phyloP scores from a whole-genome alignment of 2,888 invertebrate species.

The Eupithecia abbreviata region DNA sequence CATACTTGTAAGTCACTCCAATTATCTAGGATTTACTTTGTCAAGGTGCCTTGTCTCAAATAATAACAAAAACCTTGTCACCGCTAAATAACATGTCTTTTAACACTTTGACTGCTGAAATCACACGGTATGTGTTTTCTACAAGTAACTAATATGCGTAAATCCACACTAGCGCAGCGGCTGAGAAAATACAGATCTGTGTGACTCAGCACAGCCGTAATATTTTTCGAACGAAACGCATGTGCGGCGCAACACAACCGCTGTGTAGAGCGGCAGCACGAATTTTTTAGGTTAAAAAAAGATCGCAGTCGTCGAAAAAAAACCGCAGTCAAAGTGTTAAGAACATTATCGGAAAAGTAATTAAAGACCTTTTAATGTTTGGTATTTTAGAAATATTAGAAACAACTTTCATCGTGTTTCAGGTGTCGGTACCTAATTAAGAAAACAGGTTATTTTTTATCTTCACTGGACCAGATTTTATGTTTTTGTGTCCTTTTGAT shows the following conservation, averaged over 20 bases:
- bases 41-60: constrained; percentile 1
- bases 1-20: not conserved
- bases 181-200: too few relatives aligned
- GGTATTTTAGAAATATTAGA: not conserved
- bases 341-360: not conserved
- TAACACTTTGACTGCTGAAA: too few relatives aligned
- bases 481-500: not conserved
- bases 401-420: not conserved
- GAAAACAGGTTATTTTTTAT: not conserved
- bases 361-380: not conserved
- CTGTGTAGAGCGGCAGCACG: too few relatives aligned
- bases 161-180: too few relatives aligned
- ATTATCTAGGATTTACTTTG: not conserved
- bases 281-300: too few relatives aligned
- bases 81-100: not conserved
- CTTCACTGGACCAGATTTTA: not conserved
- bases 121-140: too few relatives aligned
- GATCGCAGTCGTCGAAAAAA: too few relatives aligned
- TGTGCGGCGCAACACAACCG: too few relatives aligned
- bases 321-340: too few relatives aligned
- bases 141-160: too few relatives aligned
- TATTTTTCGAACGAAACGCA: too few relatives aligned
- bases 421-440: not conserved
- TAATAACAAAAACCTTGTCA: not conserved
- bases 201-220: too few relatives aligned